A percentile compares a stretch with the other conserved stretches of the same genome.
Evolutionary conservation across 2,888 invertebrate genomes (phyloP).

Genomic region (Nemurella pictetii): DNA sequence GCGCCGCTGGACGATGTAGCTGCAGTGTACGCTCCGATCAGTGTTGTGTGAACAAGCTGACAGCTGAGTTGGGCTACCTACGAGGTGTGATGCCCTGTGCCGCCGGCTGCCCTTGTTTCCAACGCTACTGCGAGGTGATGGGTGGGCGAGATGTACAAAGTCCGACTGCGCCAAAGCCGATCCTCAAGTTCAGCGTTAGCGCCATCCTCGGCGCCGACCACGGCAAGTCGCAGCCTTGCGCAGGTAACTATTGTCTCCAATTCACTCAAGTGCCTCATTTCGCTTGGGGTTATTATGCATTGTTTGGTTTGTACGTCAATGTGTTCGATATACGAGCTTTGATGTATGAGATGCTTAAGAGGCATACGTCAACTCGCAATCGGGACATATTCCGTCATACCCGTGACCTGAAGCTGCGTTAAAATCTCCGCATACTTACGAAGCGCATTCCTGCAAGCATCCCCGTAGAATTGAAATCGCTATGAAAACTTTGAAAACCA

Average conservation of each 20-base stretch:
- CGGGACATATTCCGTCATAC: background rate
- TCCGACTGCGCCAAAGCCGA: conserved; percentile 74
- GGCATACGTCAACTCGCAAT: background rate
- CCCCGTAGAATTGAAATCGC: background rate
- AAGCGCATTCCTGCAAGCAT: background rate
- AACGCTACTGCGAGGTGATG: conserved; percentile 47
- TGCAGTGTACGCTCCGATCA: conserved; percentile 35
- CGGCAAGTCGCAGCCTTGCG: conserved; percentile 43
- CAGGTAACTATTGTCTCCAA: conserved; percentile 40
- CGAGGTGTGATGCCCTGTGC: background rate
- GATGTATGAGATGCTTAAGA: background rate
- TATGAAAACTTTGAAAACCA: background rate
- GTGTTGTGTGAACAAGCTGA: conserved; percentile 28
- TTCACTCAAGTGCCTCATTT: too few species aligned
- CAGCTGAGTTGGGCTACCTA: background rate
- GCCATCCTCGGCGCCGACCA: conserved; percentile 77
- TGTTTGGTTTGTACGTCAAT: too few species aligned
- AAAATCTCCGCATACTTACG: background rate
- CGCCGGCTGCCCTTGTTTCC: conserved; percentile 49
- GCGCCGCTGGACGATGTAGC: conserved; percentile 32
- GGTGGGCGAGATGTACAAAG: conserved; percentile 22
- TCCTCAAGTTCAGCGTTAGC: conserved; percentile 90
- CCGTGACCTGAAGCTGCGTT: background rate
- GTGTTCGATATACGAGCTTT: too few species aligned
- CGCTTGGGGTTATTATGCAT: too few species aligned